A percentile compares a stretch with the other conserved stretches of the same genome.
These are phyloP conservation scores for Pheosia tremula DNA, from an alignment of 2,888 invertebrate species.

Conservation along the genomic window DNA sequence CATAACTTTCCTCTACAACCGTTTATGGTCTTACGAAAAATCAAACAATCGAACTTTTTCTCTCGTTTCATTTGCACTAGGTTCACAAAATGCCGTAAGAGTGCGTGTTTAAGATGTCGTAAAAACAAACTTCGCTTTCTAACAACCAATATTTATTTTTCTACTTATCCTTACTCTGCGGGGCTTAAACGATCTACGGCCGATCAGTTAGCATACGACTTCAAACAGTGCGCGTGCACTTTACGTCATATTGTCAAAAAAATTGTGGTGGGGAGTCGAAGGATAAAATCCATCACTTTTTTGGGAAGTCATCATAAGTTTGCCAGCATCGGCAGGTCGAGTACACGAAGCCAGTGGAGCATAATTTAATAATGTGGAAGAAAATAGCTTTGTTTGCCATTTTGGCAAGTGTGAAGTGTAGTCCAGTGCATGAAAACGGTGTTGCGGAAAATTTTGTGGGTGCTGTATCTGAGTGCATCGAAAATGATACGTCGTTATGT, in stretches of 20 bases:
- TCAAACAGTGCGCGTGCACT: slow-evolving; percentile 65
- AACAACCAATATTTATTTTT: slow-evolving; percentile 82
- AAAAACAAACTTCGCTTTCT: slow-evolving; percentile 81
- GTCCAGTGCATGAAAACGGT: slow-evolving; percentile 70
- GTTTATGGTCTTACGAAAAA: slow-evolving; percentile 65
- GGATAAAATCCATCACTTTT: slow-evolving; percentile 80
- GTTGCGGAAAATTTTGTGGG: slow-evolving; percentile 74
- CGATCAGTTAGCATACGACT: slow-evolving; percentile 71
- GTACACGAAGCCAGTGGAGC: slow-evolving; percentile 48
- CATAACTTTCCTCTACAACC: slow-evolving; percentile 55
- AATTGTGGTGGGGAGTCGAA: slow-evolving; percentile 68
- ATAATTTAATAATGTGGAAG: slow-evolving; percentile 66
- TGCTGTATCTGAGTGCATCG: slow-evolving; percentile 83
- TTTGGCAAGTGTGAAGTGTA: slow-evolving; percentile 68
- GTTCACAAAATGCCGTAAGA: slow-evolving; percentile 64
- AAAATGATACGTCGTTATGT: slow-evolving; percentile 84
- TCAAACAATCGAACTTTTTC: slow-evolving; percentile 82
- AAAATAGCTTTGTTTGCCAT: slow-evolving; percentile 65
- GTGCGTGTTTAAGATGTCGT: slow-evolving; percentile 63
- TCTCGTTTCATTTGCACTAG: slow-evolving; percentile 78
- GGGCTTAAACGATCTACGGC: slow-evolving; percentile 48
- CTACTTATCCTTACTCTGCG: slow-evolving; percentile 76
- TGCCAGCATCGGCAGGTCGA: slow-evolving; percentile 66
- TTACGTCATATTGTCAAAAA: slow-evolving; percentile 69
- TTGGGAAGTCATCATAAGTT: slow-evolving; percentile 78